Evolutionary conservation across 2,888 invertebrate species (phyloP).

Genomic region (Arctia plantaginis): DNA sequence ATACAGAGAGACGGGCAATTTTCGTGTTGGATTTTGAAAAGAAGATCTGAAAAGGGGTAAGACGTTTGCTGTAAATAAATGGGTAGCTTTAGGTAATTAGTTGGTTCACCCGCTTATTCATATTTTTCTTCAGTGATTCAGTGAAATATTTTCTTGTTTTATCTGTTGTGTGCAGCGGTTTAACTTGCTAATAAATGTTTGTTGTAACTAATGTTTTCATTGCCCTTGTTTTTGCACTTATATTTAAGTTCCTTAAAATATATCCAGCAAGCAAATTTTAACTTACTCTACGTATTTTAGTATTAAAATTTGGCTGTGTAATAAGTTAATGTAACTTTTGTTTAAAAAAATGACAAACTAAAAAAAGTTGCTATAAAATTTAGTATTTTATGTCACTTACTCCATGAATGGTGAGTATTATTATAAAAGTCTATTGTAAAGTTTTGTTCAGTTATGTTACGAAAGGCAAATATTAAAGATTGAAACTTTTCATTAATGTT

Average conservation of each 20-base stretch:
- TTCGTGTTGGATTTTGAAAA: conserved; percentile 30
- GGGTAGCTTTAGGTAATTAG: conserved; percentile 16
- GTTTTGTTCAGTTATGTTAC: not conserved
- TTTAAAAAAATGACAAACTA: not conserved
- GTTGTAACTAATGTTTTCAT: not conserved
- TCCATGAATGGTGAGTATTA: not conserved
- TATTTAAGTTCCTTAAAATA: not conserved
- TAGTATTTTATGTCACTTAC: not conserved
- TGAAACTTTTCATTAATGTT: conserved; percentile 17
- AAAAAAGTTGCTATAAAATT: not conserved
- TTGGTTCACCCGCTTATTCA: conserved; percentile 2
- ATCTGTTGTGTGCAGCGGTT: not conserved
- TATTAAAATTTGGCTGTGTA: not conserved
- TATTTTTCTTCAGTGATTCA: conserved; percentile 3
- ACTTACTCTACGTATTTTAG: too few relatives aligned
- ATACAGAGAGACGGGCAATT: conserved; percentile 22
- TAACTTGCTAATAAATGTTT: not conserved
- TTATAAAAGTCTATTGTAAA: not conserved
- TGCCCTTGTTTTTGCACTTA: not conserved
- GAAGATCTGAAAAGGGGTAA: conserved; percentile 25
- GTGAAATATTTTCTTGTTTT: not conserved
- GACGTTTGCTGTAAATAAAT: conserved; percentile 22
- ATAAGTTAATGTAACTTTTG: not conserved
- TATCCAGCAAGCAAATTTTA: too few relatives aligned
- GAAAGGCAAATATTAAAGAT: conserved; percentile 8